Evolutionary conservation across 2,888 invertebrate genomes (phyloP), one percentile per base, ranked within the genome.

Genomic region (Drosophila eohydei): DNA sequence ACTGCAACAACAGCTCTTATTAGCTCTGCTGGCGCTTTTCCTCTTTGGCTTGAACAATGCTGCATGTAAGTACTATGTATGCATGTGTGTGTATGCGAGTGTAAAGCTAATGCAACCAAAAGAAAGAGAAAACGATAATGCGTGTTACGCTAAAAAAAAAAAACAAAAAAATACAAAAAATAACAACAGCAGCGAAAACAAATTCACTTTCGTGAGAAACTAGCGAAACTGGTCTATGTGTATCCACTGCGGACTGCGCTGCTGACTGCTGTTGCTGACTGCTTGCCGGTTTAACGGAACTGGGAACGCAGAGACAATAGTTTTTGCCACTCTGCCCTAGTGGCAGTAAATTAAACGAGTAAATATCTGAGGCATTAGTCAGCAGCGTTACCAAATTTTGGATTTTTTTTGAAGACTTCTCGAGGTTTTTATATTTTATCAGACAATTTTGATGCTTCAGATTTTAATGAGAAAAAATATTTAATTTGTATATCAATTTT

Each of bases 131-230:
- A 85, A 89, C 69, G 83, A 70, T 43, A 55, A 73, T 63, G 63
- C 48, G 51, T 60, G 74, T 83, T 83, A 83, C 83, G 87, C 74
- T 80, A n/a, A 68, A 69, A 43, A 63, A 40, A 55, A 43, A 63
- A 40, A 55, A 41, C 26, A 34, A 21, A 12, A 46, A 65, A 36
- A 50, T 8, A 26, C 46, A 67, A 46, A 36, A 36, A 56, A 40
- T 36, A 56, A 40, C 66, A 63, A 21, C 57, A 74, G 50, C 58
- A 72, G 52, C 50, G 56, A 78, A 85, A 83, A 78, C 77, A 89
- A 90, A 82, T 91, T 91, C 89, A 89, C 91, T 90, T 91, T 91
- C 90, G 71, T 86, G 75, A 80, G 68, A 88, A 90, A 84, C 91
- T 81, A 83, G 90, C 74, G 84, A 89, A 91, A 91, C 91, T 90